These are phyloP conservation scores for Zaprionus bogoriensis DNA, from an alignment of 2,888 invertebrate genomes.

Conservation along the genomic window DNA sequence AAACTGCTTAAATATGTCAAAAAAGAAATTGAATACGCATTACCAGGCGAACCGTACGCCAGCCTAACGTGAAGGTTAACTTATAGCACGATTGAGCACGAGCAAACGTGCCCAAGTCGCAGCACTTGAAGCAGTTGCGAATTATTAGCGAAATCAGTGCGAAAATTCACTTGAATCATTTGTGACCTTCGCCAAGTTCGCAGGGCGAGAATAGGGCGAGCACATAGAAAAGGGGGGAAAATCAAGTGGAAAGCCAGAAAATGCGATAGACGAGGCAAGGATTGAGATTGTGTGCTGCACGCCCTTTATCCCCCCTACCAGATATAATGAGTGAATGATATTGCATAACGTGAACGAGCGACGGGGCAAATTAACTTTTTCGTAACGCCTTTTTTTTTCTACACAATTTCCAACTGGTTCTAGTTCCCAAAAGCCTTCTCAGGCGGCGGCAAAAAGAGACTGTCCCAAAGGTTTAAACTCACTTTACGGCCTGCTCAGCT, in stretches of 20 bases:
- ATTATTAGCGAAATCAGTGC: background rate
- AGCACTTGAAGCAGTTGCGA: background rate
- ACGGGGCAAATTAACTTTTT: background rate
- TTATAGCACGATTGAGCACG: background rate
- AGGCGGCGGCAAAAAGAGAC: background rate
- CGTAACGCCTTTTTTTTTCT: background rate
- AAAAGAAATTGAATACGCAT: no score
- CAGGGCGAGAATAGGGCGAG: no score
- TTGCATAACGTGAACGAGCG: background rate
- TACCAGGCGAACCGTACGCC: no score
- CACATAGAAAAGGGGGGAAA: background rate
- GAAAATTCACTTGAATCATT: background rate
- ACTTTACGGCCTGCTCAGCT: constrained; percentile 9
- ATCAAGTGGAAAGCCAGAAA: background rate
- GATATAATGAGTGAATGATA: no score
- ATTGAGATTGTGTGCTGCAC: background rate
- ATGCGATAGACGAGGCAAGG: background rate
- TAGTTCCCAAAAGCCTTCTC: background rate
- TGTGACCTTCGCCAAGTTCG: background rate
- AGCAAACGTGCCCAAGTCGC: background rate
- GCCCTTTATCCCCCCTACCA: no score
- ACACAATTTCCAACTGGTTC: constrained; percentile 22
- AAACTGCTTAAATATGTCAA: no score
- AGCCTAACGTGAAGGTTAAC: background rate
- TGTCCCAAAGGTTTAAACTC: constrained; percentile 11